phyloP scores from a whole-genome alignment of 2,797 vertebrate genomes.

The Argya squamiceps region DNA sequence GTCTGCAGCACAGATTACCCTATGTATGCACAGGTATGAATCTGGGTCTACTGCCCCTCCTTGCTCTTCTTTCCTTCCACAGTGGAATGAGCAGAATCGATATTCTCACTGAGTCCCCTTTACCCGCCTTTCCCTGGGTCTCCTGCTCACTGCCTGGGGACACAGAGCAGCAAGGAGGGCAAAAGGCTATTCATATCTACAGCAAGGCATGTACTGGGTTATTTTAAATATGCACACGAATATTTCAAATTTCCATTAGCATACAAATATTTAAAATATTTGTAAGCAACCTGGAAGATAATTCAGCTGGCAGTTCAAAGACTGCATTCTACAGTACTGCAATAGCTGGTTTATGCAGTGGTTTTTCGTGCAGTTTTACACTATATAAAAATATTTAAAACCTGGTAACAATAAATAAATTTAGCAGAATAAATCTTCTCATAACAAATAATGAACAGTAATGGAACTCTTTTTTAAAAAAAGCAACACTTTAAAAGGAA shows the following conservation, averaged over 20 bases:
- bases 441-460: background rate
- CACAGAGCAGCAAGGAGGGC: background rate
- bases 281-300: background rate
- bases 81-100: fast-evolving
- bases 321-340: background rate
- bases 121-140: background rate
- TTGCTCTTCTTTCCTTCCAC: background rate
- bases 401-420: background rate
- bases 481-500: background rate
- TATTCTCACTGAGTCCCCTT: background rate
- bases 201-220: background rate
- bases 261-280: background rate
- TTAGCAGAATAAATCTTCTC: background rate
- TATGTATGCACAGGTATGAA: background rate
- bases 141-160: background rate
- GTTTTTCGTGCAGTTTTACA: background rate
- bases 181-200: background rate
- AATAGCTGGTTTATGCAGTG: background rate
- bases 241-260: background rate
- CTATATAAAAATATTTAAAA: background rate
- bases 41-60: background rate
- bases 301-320: background rate
- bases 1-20: background rate
- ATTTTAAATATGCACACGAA: background rate
- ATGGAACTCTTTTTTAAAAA: background rate